Conservation (phyloP, 2,113 vertebrate genomes). For the Galeopterus variegatus region DNA sequence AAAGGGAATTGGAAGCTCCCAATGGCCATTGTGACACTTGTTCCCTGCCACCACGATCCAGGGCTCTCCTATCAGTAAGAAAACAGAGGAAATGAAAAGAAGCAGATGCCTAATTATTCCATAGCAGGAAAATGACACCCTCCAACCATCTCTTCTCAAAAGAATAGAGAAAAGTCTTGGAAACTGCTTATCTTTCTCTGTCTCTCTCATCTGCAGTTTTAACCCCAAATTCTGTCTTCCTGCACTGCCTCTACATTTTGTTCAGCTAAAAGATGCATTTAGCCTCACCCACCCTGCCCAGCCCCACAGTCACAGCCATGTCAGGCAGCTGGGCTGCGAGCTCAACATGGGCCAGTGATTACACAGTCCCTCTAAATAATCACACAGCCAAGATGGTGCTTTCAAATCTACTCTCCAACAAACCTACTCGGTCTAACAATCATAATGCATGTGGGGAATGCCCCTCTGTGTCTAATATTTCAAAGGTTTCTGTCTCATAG, state of each 20-base stretch:
- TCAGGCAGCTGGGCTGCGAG: accelerated
- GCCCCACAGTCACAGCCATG: not conserved
- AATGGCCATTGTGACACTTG: accelerated
- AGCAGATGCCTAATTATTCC: not conserved
- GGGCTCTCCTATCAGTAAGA: not conserved
- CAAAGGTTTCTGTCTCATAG: conserved; percentile 25
- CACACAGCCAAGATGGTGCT: accelerated
- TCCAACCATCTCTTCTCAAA: no score
- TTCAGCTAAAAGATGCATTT: not conserved
- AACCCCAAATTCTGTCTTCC: not conserved
- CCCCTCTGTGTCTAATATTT: not conserved
- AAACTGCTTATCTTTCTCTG: not conserved
- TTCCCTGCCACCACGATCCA: no score
- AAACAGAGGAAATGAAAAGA: not conserved
- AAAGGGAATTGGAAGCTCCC: accelerated
- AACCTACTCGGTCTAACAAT: not conserved
- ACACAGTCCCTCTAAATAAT: not conserved
- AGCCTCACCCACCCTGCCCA: not conserved
- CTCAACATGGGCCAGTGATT: not conserved
- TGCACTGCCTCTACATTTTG: accelerated
- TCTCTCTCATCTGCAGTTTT: not conserved
- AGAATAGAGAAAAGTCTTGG: not conserved
- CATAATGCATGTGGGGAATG: not conserved
- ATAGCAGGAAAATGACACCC: not conserved
- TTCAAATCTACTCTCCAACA: not conserved